Percentiles rank a stretch among this genome's conserved stretches.
Evolutionary conservation across 1,140 invertebrate genomes (phyloP).

Genomic region (Drosophila micromelanica): DNA sequence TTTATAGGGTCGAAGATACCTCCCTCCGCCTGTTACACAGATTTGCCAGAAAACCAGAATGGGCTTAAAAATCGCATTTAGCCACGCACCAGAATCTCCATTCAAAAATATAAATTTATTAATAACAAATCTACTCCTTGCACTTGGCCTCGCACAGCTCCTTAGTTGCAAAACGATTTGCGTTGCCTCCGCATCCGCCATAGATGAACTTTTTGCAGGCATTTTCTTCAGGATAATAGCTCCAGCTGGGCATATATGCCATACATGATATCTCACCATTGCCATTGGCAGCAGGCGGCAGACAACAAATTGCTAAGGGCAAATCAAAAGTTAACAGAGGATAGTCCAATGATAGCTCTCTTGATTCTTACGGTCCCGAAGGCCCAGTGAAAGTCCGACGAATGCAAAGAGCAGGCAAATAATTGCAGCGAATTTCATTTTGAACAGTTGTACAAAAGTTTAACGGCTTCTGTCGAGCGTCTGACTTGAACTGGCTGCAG

Average conservation of each 20-base stretch:
- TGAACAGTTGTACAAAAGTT: constrained; percentile 9
- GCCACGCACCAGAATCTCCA: neutral
- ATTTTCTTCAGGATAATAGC: constrained; percentile 89
- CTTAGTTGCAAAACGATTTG: constrained; percentile 89
- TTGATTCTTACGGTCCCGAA: constrained; percentile 54
- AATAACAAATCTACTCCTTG: constrained; percentile 39
- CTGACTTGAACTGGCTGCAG: constrained; percentile 20
- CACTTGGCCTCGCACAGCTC: constrained; percentile 53
- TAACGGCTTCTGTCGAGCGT: constrained; percentile 23
- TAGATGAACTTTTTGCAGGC: constrained; percentile 90
- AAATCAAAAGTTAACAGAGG: neutral
- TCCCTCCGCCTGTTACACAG: too few relatives aligned
- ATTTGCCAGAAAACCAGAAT: too few relatives aligned
- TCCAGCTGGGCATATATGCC: constrained; percentile 88
- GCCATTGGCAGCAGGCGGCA: constrained; percentile 43
- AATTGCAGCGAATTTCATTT: constrained; percentile 58
- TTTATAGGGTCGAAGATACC: too few relatives aligned
- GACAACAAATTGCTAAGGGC: constrained; percentile 39
- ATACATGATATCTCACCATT: constrained; percentile 56
- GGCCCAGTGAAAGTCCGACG: constrained; percentile 46
- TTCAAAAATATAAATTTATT: constrained; percentile 19
- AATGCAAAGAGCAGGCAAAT: constrained; percentile 54
- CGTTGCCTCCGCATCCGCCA: constrained; percentile 94
- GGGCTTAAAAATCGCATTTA: too few relatives aligned
- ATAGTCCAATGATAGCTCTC: neutral